Percentiles rank a stretch among this genome's conserved stretches.
These are phyloP conservation scores for Halichoerus grypus DNA, from an alignment of 2,113 vertebrate genomes.

Conservation along the genomic window DNA sequence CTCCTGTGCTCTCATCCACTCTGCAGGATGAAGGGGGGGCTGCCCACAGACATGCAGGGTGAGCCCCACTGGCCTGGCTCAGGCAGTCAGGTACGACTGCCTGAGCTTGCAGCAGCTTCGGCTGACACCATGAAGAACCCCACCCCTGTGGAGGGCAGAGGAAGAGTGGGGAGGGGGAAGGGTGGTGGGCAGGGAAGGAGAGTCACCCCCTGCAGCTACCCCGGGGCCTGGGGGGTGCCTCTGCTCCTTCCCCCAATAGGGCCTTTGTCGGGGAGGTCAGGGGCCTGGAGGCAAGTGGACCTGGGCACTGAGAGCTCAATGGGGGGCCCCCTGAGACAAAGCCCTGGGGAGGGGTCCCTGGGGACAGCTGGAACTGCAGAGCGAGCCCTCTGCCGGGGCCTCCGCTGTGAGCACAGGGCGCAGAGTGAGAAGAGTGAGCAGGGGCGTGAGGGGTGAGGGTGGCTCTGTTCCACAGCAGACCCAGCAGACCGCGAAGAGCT, in stretches of 20 bases:
- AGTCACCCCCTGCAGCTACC: fast-evolving
- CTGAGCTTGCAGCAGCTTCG: too few species aligned
- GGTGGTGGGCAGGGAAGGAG: fast-evolving
- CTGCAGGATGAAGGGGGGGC: not conserved
- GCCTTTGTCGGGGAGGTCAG: not conserved
- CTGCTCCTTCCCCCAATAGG: not conserved
- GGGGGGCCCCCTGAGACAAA: not conserved
- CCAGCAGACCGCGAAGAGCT: fast-evolving
- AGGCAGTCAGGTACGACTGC: fast-evolving
- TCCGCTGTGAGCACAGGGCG: not conserved
- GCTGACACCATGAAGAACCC: fast-evolving
- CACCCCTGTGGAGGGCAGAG: too few species aligned
- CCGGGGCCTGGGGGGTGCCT: not conserved
- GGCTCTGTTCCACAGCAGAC: fast-evolving
- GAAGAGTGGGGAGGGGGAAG: too few species aligned
- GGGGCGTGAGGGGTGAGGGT: not conserved
- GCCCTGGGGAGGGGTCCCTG: not conserved
- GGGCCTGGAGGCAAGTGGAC: not conserved
- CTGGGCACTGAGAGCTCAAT: not conserved
- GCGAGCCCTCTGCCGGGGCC: not conserved
- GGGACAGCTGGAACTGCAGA: not conserved
- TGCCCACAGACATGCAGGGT: not conserved
- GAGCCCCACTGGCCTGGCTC: fast-evolving
- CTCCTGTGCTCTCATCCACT: not conserved
- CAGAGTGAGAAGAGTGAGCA: not conserved